A percentile compares a stretch with the other conserved stretches of the same genome.
phyloP scores from a whole-genome alignment of 2,797 vertebrate genomes.

The Cyclura pinguis region DNA sequence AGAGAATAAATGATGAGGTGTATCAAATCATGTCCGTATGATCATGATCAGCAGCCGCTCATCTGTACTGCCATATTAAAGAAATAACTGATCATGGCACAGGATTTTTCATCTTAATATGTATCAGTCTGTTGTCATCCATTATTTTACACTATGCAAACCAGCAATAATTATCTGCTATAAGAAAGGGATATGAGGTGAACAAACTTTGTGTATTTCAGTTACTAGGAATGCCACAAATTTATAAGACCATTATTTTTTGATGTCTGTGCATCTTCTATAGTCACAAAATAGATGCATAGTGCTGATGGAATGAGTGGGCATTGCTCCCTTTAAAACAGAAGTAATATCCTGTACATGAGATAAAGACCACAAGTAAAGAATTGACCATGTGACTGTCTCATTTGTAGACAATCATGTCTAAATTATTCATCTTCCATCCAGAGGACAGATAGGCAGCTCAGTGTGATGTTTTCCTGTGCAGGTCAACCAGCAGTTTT shows the following conservation, averaged over 20 bases:
- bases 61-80: background rate
- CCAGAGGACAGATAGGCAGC: no score
- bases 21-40: background rate
- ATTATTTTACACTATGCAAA: background rate
- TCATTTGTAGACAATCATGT: background rate
- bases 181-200: background rate
- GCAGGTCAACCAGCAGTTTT: no score
- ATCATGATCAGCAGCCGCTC: background rate
- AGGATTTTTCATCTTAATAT: conserved; percentile 13
- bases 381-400: background rate
- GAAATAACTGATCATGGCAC: background rate
- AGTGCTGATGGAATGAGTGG: background rate
- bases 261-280: background rate
- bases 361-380: background rate
- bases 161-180: background rate
- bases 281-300: background rate
- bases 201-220: background rate
- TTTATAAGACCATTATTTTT: background rate
- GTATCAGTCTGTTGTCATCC: background rate
- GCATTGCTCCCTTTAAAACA: conserved; percentile 1
- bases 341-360: background rate
- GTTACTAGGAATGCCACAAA: background rate
- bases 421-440: background rate
- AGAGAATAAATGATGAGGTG: background rate
- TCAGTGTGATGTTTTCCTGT: no score